Percentiles rank a stretch among this genome's conserved stretches.
Evolutionary conservation across 2,888 invertebrate species (phyloP).

Genomic region (Lampropteryx suffumata): DNA sequence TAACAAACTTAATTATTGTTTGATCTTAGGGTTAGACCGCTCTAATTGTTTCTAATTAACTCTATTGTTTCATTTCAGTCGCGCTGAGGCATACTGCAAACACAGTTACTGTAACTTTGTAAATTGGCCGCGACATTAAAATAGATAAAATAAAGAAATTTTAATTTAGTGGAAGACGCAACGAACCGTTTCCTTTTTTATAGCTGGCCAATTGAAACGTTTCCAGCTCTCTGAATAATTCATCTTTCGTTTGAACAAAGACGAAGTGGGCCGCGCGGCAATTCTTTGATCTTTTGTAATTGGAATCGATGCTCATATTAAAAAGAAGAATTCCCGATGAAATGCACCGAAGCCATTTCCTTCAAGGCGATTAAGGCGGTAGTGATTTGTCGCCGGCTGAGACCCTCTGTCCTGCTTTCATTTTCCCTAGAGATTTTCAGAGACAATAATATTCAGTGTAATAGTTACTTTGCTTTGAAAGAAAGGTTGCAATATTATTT

Average conservation of each 20-base stretch:
- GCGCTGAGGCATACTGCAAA: neutral
- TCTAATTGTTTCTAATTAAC: too few relatives aligned
- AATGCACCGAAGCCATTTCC: conserved; percentile 79
- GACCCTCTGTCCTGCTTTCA: conserved; percentile 32
- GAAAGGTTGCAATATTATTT: neutral
- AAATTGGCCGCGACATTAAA: conserved; percentile 53
- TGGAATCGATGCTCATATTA: conserved; percentile 84
- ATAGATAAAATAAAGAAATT: conserved; percentile 73
- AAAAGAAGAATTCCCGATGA: conserved; percentile 80
- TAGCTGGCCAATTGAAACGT: conserved; percentile 83
- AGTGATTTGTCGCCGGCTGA: conserved; percentile 60
- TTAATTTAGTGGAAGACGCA: conserved; percentile 81
- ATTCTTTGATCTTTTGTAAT: conserved; percentile 84
- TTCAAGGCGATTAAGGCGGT: conserved; percentile 71
- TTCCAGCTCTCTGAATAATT: conserved; percentile 83
- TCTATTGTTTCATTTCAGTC: too few relatives aligned
- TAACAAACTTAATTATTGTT: too few relatives aligned
- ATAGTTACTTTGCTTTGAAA: conserved; percentile 11
- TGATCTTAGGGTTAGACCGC: too few relatives aligned
- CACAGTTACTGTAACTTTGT: neutral
- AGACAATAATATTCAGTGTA: conserved; percentile 29
- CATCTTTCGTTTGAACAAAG: conserved; percentile 83
- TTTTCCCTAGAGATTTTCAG: conserved; percentile 33
- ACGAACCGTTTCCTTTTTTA: conserved; percentile 82
- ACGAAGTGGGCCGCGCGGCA: conserved; percentile 82